Base-by-base conservation (phyloP, 2,888 invertebrate genomes). In the Caenorhabditis japonica region DNA sequence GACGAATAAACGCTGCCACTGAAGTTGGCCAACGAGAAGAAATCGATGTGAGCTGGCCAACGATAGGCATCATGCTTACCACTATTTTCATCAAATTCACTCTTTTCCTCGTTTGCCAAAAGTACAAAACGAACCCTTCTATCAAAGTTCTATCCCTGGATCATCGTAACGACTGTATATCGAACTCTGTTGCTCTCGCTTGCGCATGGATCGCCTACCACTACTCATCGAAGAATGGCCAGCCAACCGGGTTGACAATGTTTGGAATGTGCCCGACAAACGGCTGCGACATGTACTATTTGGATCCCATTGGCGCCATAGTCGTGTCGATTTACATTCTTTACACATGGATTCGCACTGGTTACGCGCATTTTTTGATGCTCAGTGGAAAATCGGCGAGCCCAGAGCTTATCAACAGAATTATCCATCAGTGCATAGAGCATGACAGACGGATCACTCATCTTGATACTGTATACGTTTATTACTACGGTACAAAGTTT, bases 241-340 rank as follows among this genome's bases (percentile, higher is more conserved):
- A 59, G 36, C 23, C 30, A 13, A 21, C 64, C 1, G 64, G 56
- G 8, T 30, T 44, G 8, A 7, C 19, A 0, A 12, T 56, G 0
- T 49, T 58, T 5, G 66, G 51, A 41, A 27, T 49, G 19, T 62
- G 62, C 33, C 62, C 62, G 1, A 7, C 5, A 4, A 1, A 12
- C 5, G 55, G 55, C 21, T 64, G 68, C 10, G 47, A 68, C 51
- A 87, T 89, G 82, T 84, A 87, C 21, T 90, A 88, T 74, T 78
- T 89, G n/a, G 90, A 90, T 79, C 90, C 90, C 0, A 75, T 88
- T 8, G 90, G 90, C 10, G 90, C 90, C 39, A 88, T 90, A 3
- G 23, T 88, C 3, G 90, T 90, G 44, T 88, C 88, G 25, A 25
- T 89, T 25, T 90, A 90, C 85, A 90, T 90, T 68, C 85, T 88